phyloP scores from a whole-genome alignment of 2,888 invertebrate genomes.

The Ommatoiulus sabulosus region DNA sequence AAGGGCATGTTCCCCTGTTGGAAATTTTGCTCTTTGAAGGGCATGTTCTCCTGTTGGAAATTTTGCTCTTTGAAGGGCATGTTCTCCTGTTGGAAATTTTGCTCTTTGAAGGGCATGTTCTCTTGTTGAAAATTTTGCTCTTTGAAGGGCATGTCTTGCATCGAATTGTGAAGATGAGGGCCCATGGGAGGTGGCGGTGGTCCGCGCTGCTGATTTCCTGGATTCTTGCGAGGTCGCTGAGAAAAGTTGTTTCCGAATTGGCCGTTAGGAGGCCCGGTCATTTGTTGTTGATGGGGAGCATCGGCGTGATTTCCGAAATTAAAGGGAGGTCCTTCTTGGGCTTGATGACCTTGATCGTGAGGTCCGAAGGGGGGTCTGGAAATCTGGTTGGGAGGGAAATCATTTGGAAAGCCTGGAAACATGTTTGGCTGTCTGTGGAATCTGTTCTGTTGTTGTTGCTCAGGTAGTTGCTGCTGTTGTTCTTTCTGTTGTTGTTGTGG shows the following conservation, averaged over 20 bases:
- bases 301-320: not conserved
- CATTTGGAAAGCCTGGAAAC: not conserved
- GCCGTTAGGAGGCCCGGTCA: not conserved
- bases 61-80: too few relatives aligned
- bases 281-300: not conserved
- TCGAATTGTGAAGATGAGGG: not conserved
- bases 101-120: not conserved
- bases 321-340: not conserved
- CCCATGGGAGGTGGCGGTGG: not conserved
- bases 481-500: not conserved
- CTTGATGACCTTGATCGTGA: not conserved
- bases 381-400: not conserved
- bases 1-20: too few relatives aligned
- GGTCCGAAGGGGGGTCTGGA: not conserved
- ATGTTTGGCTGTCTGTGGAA: slow-evolving; percentile 8
- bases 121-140: not conserved
- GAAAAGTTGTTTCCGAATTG: not conserved
- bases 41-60: too few relatives aligned
- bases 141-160: not conserved
- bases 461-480: not conserved
- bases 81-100: too few relatives aligned
- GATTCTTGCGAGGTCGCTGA: not conserved
- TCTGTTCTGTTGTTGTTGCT: slow-evolving; percentile 1
- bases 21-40: too few relatives aligned
- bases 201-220: slow-evolving; percentile 5